Conservation (phyloP, 2,888 invertebrate genomes). For the Gasteruption jaculator region DNA sequence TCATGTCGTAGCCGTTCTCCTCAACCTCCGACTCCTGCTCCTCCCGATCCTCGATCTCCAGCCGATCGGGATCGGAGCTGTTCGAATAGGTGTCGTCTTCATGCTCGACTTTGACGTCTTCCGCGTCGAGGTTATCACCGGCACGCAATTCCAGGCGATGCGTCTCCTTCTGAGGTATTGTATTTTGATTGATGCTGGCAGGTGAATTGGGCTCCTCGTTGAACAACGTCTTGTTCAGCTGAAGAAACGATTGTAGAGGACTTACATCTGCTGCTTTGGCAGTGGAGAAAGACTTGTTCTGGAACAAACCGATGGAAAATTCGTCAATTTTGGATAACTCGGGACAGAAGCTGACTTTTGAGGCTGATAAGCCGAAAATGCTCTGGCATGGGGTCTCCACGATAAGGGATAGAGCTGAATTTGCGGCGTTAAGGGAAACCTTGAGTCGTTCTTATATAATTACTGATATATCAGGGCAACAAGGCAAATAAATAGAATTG, state of each 20-base stretch:
- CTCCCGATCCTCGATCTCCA: conserved; percentile 62
- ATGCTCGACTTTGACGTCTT: conserved; percentile 52
- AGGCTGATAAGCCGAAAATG: conserved; percentile 31
- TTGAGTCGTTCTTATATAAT: conserved; percentile 32
- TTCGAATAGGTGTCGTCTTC: conserved; percentile 65
- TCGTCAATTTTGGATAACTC: too few species aligned
- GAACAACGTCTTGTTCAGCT: conserved; percentile 45
- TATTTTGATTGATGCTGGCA: conserved; percentile 47
- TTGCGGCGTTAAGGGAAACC: conserved; percentile 28
- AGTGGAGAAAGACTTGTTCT: conserved; percentile 49
- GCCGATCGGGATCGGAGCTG: conserved; percentile 70
- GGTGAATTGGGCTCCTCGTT: conserved; percentile 46
- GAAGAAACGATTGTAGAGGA: conserved; percentile 45
- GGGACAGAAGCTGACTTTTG: too few species aligned
- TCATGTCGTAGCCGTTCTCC: conserved; percentile 45
- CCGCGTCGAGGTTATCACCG: conserved; percentile 32
- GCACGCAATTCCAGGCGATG: conserved; percentile 40
- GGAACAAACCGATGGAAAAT: too few species aligned
- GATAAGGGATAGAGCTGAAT: too few species aligned
- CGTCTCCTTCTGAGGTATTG: conserved; percentile 43
- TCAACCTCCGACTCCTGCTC: conserved; percentile 42
- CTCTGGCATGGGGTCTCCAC: too few species aligned
- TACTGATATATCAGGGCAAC: conserved; percentile 30
- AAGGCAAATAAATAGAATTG: conserved; percentile 28
- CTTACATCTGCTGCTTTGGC: conserved; percentile 46